Evolutionary conservation across 2,888 invertebrate species (phyloP).

Genomic region (Electrophaes corylata): DNA sequence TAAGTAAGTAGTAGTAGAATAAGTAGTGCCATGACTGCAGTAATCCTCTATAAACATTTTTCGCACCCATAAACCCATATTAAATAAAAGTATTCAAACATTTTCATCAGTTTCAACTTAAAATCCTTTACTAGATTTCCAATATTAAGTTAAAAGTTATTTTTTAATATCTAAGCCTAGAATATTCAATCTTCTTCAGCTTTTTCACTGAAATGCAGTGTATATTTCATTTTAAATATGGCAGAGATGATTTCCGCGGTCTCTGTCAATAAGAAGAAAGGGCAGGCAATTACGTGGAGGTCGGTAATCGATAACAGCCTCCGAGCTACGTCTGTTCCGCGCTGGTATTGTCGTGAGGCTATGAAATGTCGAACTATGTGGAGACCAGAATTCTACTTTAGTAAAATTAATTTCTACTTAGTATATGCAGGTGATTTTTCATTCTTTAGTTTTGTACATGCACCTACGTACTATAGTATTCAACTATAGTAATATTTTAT

Average conservation of each 20-base stretch:
- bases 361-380: background rate
- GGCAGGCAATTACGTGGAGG: conserved; percentile 65
- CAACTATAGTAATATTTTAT: no score
- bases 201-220: conserved; percentile 7
- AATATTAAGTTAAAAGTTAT: no score
- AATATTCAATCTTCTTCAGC: no score
- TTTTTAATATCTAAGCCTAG: no score
- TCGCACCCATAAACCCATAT: no score
- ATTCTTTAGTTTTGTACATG: no score
- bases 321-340: conserved; percentile 46
- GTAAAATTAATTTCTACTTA: background rate
- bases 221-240: conserved; percentile 33
- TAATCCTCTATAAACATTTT: no score
- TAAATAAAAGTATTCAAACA: no score
- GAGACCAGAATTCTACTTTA: background rate
- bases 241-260: conserved; percentile 48
- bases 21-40: no score
- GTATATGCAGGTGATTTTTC: background rate
- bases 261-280: conserved; percentile 68
- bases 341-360: conserved; percentile 38
- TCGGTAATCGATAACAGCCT: conserved; percentile 62
- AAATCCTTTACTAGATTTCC: background rate
- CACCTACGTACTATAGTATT: no score
- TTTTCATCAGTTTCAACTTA: no score
- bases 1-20: no score